phyloP scores from a whole-genome alignment of 2,113 vertebrate genomes.

The Polypterus bichir region DNA sequence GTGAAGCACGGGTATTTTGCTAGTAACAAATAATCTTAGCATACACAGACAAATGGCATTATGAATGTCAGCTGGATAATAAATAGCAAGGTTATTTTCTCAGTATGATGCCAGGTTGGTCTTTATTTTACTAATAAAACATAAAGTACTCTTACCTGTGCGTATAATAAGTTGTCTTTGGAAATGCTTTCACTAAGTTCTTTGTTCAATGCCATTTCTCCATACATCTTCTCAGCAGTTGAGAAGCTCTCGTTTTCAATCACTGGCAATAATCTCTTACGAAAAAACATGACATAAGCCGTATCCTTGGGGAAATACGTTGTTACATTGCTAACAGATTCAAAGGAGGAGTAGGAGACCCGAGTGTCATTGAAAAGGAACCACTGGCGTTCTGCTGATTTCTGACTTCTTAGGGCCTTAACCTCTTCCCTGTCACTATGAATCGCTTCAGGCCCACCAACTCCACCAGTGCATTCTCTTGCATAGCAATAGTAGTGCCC shows the following conservation, averaged over 20 bases:
- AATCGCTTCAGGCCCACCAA: accelerated
- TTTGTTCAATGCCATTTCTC: constrained; percentile 45
- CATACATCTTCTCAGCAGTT: constrained; percentile 5
- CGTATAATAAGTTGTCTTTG: constrained; percentile 62
- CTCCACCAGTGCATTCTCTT: constrained; percentile 36
- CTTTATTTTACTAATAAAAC: neutral
- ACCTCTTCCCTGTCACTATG: accelerated
- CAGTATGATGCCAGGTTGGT: neutral
- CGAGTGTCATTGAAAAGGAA: constrained; percentile 67
- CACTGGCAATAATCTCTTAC: constrained; percentile 30
- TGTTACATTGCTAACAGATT: constrained; percentile 60
- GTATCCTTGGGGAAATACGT: constrained; percentile 68
- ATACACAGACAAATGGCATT: neutral
- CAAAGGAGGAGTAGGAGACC: constrained; percentile 64
- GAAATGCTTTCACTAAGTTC: constrained; percentile 67
- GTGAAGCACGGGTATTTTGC: too few relatives aligned
- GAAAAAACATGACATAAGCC: constrained; percentile 61
- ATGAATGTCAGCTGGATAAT: neutral
- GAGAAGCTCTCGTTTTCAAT: constrained; percentile 4
- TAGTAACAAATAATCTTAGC: neutral
- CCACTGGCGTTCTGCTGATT: constrained; percentile 54
- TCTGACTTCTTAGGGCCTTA: constrained; percentile 13
- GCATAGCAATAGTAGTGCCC: constrained; percentile 73
- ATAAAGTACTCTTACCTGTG: constrained; percentile 45
- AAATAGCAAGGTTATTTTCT: neutral